Evolutionary conservation across 2,888 invertebrate species (phyloP), one percentile per base, ranked within the genome.

Genomic region (Drymonia ruficornis): DNA sequence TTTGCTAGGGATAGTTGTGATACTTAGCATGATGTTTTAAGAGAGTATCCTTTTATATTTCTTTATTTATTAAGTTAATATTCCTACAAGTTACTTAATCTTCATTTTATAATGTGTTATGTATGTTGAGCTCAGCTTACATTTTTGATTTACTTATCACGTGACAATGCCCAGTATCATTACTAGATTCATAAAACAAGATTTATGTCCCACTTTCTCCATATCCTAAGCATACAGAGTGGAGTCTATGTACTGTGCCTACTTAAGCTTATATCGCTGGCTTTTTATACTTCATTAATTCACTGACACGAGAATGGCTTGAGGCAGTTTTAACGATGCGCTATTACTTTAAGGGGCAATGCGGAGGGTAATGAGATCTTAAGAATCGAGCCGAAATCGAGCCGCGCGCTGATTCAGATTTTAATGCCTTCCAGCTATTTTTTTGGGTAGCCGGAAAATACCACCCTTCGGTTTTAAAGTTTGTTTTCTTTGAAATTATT

Each of bases 201-300:
- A 36, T 36, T 36, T 36, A 36, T 36, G 36, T 36, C 7, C 36
- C 36, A 13, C 13, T 13, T 36, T 36, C 2, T 13, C 36, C n/a
- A n/a, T n/a, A 36, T n/a, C 36, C n/a, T n/a, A 13, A 36, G 36
- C 36, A n/a, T 36, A 36, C 36, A 36, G 31, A 31, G 9, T 31
- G 9, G 31, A 31, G n/a, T n/a, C 31, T 31, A 31, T 31, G n/a
- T n/a, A n/a, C n/a, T n/a, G n/a, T n/a, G n/a, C n/a, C n/a, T n/a
- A 31, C 31, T 11, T 31, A 31, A 13, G 36, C 13, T 36, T 36
- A 36, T 2, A n/a, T 36, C 1, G 73, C 70, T 70, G 75, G 79
- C 74, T 83, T 84, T 82, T 83, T 81, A 78, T 74, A 79, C 71
- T 77, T 80, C 81, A 86, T 86, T 82, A 83, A 83, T 84, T 81